Evolutionary conservation across 2,797 vertebrate genomes (phyloP), one percentile per base, ranked within the genome.

Genomic region (Mormyrops attenuatus): DNA sequence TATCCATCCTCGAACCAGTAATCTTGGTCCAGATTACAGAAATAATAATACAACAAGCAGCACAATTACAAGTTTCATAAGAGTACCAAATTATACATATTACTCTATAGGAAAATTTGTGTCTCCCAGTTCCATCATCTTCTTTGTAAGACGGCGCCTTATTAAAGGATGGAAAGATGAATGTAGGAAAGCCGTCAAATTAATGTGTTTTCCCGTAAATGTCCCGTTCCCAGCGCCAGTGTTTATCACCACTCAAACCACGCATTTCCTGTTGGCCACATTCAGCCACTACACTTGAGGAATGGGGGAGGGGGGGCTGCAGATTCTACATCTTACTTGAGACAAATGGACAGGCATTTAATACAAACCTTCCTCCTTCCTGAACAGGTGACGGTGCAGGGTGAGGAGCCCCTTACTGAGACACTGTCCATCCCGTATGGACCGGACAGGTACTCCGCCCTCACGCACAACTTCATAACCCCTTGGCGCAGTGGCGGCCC

Each of bases 321-420:
- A 77, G 5, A 82, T 82, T 85, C 84, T n/a, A 85, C 84, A 85
- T 52, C 11, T 85, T 49, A 15, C 49, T 85, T 26, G n/a, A 52
- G 44, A 77, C 13, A 77, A 38, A 77, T 38, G 9, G 4, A 17
- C 41, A 26, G 84, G 20, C 11, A 50, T 85, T 52, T 49, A 30
- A 34, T 15, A 50, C 44, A 85, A 52, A 41, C 15, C 34, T 44
- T 88, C 60, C 9, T 55, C 1, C 60, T 66, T 53, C 60, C 47
- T 87, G 17, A 90, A 92, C 94, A 98, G 97, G 97, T 97, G 91
- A 96, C 95, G 0, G 94, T 94, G n/a, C 96, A 96, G 0, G 96
- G 95, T 91, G 93, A 95, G 11, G 50, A 94, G 53, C 93, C 96
- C 0, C 17, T 96, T 77, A 95, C 95, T n/a, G 94, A 95, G 92